phyloP scores from a whole-genome alignment of 2,113 vertebrate species.

The Elgaria multicarinata region DNA sequence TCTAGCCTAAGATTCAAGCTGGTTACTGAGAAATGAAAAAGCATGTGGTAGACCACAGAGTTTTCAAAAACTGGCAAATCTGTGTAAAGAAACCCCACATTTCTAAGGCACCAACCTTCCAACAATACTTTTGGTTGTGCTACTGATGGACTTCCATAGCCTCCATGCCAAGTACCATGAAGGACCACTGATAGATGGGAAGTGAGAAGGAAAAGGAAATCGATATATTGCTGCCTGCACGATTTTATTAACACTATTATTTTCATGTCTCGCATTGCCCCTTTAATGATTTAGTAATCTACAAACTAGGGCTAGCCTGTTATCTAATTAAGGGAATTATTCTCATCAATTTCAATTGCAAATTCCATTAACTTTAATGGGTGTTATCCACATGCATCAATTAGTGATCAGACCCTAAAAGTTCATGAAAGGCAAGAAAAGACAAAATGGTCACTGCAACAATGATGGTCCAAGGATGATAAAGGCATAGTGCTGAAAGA shows the following conservation, averaged over 20 bases:
- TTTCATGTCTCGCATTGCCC: neutral
- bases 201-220: neutral
- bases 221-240: neutral
- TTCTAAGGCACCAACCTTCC: neutral
- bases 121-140: neutral
- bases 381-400: neutral
- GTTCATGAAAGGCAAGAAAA: neutral
- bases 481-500: neutral
- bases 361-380: conserved; percentile 23
- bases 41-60: neutral
- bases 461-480: neutral
- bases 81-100: neutral
- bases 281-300: conserved; percentile 3
- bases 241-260: conserved; percentile 10
- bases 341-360: neutral
- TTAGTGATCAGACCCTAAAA: conserved; percentile 11
- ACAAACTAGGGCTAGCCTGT: neutral
- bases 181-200: neutral
- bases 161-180: neutral
- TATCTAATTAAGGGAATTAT: neutral
- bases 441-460: neutral
- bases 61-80: neutral
- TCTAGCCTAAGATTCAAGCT: neutral
- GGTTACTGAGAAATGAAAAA: neutral
- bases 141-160: neutral